These are phyloP conservation scores for Bombylius major DNA, from an alignment of 2,888 invertebrate species.

Conservation along the genomic window DNA sequence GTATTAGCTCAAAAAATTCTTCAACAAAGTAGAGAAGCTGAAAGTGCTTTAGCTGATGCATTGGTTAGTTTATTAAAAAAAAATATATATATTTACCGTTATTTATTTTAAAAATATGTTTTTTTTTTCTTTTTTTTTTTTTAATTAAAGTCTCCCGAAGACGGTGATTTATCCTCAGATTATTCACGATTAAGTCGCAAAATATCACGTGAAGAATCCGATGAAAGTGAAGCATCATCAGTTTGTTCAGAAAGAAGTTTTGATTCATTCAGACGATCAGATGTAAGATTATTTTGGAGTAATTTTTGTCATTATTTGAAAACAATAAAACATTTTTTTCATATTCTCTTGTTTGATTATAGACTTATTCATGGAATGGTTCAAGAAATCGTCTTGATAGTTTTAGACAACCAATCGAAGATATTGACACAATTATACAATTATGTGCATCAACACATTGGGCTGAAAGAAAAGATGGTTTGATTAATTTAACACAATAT, in stretches of 20 bases:
- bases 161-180: slow-evolving; percentile 26
- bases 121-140: slow-evolving; percentile 7
- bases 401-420: slow-evolving; percentile 51
- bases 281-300: slow-evolving; percentile 46
- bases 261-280: slow-evolving; percentile 68
- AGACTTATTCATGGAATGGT: slow-evolving; percentile 76
- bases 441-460: slow-evolving; percentile 82
- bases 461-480: slow-evolving; percentile 91
- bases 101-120: slow-evolving; percentile 8
- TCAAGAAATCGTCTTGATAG: slow-evolving; percentile 63
- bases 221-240: slow-evolving; percentile 90
- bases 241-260: slow-evolving; percentile 86
- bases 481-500: slow-evolving; percentile 62
- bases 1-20: slow-evolving; percentile 72
- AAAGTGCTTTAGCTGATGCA: slow-evolving; percentile 66
- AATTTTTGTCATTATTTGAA: slow-evolving; percentile 11
- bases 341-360: slow-evolving; percentile 27
- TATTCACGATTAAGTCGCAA: slow-evolving; percentile 39
- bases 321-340: slow-evolving; percentile 15
- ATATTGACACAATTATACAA: slow-evolving; percentile 73
- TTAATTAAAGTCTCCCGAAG: slow-evolving; percentile 40
- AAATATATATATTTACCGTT: neutral
- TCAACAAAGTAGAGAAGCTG: slow-evolving; percentile 78
- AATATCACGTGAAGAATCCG: slow-evolving; percentile 57
- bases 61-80: slow-evolving; percentile 34